Conservation (phyloP, 2,797 vertebrate genomes). For the Austrolebias charrua region DNA sequence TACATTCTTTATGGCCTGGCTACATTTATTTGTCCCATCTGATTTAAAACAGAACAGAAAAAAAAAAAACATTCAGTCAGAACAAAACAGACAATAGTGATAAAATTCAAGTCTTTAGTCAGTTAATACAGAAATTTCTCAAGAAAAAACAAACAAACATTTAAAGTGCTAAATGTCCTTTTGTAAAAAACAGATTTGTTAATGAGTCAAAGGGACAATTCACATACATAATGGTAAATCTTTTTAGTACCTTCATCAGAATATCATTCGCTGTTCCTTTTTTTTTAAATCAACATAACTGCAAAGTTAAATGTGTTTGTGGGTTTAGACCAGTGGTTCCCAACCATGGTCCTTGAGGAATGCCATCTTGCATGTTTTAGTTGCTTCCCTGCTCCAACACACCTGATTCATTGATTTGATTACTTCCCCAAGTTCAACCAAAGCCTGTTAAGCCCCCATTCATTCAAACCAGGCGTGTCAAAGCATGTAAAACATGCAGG, state of each 20-base stretch:
- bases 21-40: not conserved
- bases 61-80: not conserved
- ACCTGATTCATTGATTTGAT: too few relatives aligned
- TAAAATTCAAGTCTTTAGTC: constrained; percentile 58
- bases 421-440: too few relatives aligned
- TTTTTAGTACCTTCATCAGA: not conserved
- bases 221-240: not conserved
- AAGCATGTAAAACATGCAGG: too few relatives aligned
- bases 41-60: constrained; percentile 9
- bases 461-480: too few relatives aligned
- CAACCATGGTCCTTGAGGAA: too few relatives aligned
- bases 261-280: not conserved
- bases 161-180: constrained; percentile 42
- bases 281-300: not conserved
- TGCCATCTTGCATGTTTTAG: too few relatives aligned
- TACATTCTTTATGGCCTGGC: not conserved
- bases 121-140: constrained; percentile 25
- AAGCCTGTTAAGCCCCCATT: too few relatives aligned
- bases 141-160: constrained; percentile 18
- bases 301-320: not conserved
- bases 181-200: constrained; percentile 24
- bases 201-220: not conserved
- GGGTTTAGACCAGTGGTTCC: too few relatives aligned
- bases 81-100: not conserved
- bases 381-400: too few relatives aligned